Base-by-base conservation (phyloP, 2,113 vertebrate species). In the Stigmatopora nigra region DNA sequence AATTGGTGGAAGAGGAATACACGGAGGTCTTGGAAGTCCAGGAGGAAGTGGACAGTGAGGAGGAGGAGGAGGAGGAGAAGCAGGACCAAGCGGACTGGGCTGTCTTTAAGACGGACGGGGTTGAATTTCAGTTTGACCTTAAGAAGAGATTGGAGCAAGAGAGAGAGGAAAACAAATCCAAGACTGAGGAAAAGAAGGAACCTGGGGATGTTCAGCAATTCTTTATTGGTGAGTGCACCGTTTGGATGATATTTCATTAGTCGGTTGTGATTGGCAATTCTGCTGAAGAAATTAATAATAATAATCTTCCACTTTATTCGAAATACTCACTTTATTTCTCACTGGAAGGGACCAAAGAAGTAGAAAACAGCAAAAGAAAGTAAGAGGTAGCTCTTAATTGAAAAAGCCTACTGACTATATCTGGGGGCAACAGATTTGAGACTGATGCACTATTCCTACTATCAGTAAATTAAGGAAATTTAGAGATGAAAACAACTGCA, bases 111-210 rank as follows among this genome's bases (percentile, higher is more conserved):
- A 84, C 84, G 0, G 84, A 88, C 4, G 88, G 85, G 36, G 75
- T 91, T 6, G 84, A 89, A 56, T 68, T 89, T 38, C 58, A 84
- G 68, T 16, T 90, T 11, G 70, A 89, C 61, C 82, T 89, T 2
- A 84, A 84, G 63, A 20, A 81, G 63, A 78, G 35, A 31, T 3
- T 86, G 72, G 84, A 78, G 72, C 69, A 53, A 49, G 72, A 60
- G 16, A 71, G 67, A 15, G 51, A 70, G 60, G 71, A 73, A 19
- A 59, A 61, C 0, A 60, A 65, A 7, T 48, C 35, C 10, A 63
- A 65, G 12, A n/a, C 51, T 0, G 61, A 75, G 0, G 65, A 78
- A 1, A 15, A 70, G 1, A 67, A 77, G 0, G 69, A 81, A 0
- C 75, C 79, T 2, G 64, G 75, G 0, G 69, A 73, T 2, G n/a